Conservation (phyloP, 92 coral and sea anemone species). For the Parazoanthus swiftii region DNA sequence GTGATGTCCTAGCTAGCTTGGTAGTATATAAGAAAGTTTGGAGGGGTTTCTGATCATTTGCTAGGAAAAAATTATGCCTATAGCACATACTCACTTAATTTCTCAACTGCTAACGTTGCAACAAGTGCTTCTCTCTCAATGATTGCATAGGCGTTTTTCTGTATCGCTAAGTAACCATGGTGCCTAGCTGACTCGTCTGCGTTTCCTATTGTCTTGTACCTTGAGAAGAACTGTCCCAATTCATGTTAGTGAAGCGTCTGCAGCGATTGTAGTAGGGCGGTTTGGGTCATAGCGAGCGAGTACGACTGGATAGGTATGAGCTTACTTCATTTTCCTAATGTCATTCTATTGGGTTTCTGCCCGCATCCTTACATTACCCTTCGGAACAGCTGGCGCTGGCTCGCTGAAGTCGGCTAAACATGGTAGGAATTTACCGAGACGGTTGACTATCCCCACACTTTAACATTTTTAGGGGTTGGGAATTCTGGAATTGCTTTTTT, state of each 20-base stretch:
- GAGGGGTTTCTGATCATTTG: conserved; percentile 57
- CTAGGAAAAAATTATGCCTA: conserved; percentile 42
- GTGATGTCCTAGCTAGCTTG: conserved; percentile 23
- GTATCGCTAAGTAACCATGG: conserved; percentile 59
- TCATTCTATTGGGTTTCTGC: conserved; percentile 9
- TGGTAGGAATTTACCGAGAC: conserved; percentile 51
- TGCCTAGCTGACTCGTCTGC: conserved; percentile 54
- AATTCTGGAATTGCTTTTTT: conserved; percentile 51
- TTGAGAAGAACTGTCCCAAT: conserved; percentile 63
- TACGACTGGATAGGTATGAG: conserved; percentile 14
- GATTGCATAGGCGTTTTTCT: conserved; percentile 59
- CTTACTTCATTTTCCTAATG: background rate
- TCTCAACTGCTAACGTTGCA: conserved; percentile 1
- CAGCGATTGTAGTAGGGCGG: conserved; percentile 54
- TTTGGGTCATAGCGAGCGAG: conserved; percentile 47
- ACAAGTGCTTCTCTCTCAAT: conserved; percentile 62
- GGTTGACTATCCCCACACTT: conserved; percentile 53
- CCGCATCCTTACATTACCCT: background rate
- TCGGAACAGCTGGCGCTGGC: conserved; percentile 32
- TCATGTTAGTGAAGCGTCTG: conserved; percentile 61
- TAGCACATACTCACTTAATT: conserved; percentile 48
- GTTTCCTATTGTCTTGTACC: conserved; percentile 54
- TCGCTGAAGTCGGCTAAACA: conserved; percentile 43
- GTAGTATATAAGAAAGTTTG: conserved; percentile 7
- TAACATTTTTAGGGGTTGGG: conserved; percentile 40